Conservation (phyloP, 2,797 vertebrate genomes). For the Tokudaia tokunoshimensis region DNA sequence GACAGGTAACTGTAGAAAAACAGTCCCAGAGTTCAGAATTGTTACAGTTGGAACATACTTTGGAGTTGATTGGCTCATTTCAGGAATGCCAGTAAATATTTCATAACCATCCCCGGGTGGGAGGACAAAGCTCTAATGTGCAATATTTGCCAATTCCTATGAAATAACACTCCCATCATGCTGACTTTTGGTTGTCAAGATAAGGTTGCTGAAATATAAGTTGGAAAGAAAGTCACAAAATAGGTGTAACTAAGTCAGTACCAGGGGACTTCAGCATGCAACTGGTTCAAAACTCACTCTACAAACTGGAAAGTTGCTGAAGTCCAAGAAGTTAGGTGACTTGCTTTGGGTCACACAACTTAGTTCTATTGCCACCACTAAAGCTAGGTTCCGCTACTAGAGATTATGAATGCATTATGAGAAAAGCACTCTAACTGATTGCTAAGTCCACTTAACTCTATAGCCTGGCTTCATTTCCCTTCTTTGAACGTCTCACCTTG, state of each 20-base stretch:
- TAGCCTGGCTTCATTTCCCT: neutral
- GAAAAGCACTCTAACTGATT: neutral
- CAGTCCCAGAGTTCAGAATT: constrained; percentile 42
- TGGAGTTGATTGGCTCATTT: constrained; percentile 18
- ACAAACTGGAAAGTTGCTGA: constrained; percentile 11
- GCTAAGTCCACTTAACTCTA: neutral
- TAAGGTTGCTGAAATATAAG: neutral
- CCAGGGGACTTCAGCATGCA: neutral
- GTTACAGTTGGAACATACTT: constrained; percentile 54
- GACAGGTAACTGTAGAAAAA: constrained; percentile 48
- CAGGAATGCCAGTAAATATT: neutral
- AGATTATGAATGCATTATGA: neutral
- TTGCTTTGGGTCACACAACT: neutral
- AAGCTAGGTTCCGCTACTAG: neutral
- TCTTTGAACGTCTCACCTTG: neutral
- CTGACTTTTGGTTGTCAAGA: neutral
- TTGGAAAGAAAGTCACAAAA: neutral
- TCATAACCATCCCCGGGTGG: neutral
- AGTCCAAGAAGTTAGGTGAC: neutral
- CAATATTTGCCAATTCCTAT: constrained; percentile 43
- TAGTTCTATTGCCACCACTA: neutral
- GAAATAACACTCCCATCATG: neutral
- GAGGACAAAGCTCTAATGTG: neutral
- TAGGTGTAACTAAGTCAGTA: neutral
- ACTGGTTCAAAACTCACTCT: neutral